phyloP scores from a whole-genome alignment of 2,888 invertebrate species.

The Chesias legatella region DNA sequence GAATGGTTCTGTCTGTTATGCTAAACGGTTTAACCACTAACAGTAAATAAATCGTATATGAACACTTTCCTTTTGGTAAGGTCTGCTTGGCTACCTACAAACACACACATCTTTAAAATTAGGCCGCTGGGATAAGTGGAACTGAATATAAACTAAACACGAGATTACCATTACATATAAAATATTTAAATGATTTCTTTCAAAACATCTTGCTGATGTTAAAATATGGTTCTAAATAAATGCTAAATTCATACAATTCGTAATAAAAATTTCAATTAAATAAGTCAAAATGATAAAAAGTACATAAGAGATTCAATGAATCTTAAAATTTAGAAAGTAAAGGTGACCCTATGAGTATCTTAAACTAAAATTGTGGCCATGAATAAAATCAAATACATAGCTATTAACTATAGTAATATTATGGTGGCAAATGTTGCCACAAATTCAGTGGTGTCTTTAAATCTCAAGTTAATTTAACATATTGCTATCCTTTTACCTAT shows the following conservation, averaged over 20 bases:
- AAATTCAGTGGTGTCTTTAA: too few species aligned
- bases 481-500: too few species aligned
- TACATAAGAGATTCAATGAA: conserved; percentile 42
- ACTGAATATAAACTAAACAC: conserved; percentile 44
- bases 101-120: conserved; percentile 24
- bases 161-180: conserved; percentile 53
- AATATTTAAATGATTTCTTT: background rate
- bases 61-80: conserved; percentile 63
- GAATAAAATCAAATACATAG: background rate
- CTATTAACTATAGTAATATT: too few species aligned
- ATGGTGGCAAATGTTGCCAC: too few species aligned
- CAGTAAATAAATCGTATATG: conserved; percentile 39
- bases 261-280: conserved; percentile 17
- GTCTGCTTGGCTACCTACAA: conserved; percentile 23
- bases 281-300: conserved; percentile 15
- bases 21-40: conserved; percentile 34
- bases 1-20: conserved; percentile 48
- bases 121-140: conserved; percentile 39
- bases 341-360: conserved; percentile 3
- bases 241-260: conserved; percentile 9
- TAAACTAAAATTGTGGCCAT: conserved; percentile 10
- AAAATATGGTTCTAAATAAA: conserved; percentile 6
- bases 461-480: too few species aligned
- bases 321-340: conserved; percentile 26
- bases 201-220: background rate